Conservation (phyloP, 2,113 vertebrate species). For the Phaethornis superciliosus region DNA sequence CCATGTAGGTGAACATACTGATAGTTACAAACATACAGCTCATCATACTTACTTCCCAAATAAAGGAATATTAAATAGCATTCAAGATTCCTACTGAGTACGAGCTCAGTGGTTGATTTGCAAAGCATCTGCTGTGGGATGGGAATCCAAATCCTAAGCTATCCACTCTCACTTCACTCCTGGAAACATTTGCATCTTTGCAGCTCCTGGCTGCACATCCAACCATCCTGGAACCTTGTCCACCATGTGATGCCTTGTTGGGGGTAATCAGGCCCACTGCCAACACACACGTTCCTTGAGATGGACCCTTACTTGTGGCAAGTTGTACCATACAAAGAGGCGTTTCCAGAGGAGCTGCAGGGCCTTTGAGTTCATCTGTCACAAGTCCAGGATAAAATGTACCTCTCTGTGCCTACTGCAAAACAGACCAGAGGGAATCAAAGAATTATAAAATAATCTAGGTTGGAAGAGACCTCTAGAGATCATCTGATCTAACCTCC, state of each 20-base stretch:
- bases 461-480: background rate
- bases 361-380: background rate
- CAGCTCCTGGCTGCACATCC: background rate
- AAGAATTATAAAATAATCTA: background rate
- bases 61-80: background rate
- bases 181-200: background rate
- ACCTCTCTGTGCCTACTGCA: background rate
- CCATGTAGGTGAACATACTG: background rate
- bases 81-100: background rate
- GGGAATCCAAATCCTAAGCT: background rate
- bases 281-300: accelerated
- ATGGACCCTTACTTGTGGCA: accelerated
- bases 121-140: background rate
- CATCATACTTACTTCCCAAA: background rate
- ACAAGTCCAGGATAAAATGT: background rate
- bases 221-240: background rate
- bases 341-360: background rate
- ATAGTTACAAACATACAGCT: background rate
- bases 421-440: background rate
- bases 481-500: background rate
- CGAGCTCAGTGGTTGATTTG: background rate
- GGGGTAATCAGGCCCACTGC: background rate
- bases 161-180: background rate
- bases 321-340: background rate
- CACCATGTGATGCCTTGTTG: background rate